These are phyloP conservation scores for Symphodus melops DNA, from an alignment of 2,113 vertebrate genomes.

Conservation along the genomic window DNA sequence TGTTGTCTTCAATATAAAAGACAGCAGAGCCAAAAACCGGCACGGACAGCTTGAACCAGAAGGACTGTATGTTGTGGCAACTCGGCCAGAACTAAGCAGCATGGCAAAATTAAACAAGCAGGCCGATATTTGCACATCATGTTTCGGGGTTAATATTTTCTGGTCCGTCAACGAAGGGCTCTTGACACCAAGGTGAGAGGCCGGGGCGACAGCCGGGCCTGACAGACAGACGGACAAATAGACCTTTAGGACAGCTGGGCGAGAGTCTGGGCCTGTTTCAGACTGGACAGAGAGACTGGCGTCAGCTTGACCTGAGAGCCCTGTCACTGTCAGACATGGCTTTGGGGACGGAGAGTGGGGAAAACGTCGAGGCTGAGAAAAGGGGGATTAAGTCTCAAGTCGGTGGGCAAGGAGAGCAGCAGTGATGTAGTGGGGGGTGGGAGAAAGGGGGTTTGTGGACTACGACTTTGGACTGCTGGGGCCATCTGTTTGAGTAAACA, in stretches of 20 bases:
- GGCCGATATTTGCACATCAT: background rate
- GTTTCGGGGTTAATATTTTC: slow-evolving; percentile 42
- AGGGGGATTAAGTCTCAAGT: slow-evolving; percentile 43
- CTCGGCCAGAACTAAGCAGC: background rate
- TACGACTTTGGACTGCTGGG: slow-evolving; percentile 41
- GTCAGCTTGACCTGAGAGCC: slow-evolving; percentile 73
- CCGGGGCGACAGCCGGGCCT: slow-evolving; percentile 59
- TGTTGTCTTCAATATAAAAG: background rate
- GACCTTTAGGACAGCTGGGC: slow-evolving; percentile 64
- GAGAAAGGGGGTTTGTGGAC: slow-evolving; percentile 26
- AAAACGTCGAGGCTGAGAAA: slow-evolving; percentile 4
- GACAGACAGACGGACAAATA: slow-evolving; percentile 63
- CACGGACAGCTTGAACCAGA: background rate
- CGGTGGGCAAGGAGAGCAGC: slow-evolving; percentile 38
- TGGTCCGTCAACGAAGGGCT: slow-evolving; percentile 32
- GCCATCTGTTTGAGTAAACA: slow-evolving; percentile 75
- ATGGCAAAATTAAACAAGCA: background rate
- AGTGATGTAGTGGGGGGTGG: background rate
- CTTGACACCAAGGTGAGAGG: slow-evolving; percentile 58
- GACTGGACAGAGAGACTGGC: slow-evolving; percentile 50
- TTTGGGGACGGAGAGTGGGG: slow-evolving; percentile 21
- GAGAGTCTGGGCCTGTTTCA: slow-evolving; percentile 59
- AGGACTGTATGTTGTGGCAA: slow-evolving; percentile 6
- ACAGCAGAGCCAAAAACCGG: background rate
- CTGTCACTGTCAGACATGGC: slow-evolving; percentile 59